A percentile compares a stretch with the other conserved stretches of the same genome.
These are phyloP conservation scores for Neopelma chrysocephalum DNA, from an alignment of 2,797 vertebrate species.

Conservation along the genomic window DNA sequence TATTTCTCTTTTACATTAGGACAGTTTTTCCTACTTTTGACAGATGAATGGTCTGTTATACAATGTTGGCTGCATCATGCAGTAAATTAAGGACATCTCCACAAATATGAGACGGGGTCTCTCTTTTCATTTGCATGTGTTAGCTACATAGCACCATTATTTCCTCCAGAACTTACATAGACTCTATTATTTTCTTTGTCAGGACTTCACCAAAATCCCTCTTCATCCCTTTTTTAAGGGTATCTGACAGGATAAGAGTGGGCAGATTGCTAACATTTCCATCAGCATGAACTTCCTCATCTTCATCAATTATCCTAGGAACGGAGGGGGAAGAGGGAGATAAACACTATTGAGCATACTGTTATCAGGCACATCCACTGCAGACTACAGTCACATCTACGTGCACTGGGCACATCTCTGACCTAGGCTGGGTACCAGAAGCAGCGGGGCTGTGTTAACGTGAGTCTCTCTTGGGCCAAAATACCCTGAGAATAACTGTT, in stretches of 20 bases:
- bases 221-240: slow-evolving; percentile 80
- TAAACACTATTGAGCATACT: slow-evolving; percentile 55
- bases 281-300: slow-evolving; percentile 76
- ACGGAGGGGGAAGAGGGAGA: slow-evolving; percentile 63
- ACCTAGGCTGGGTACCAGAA: slow-evolving; percentile 40
- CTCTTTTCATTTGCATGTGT: slow-evolving; percentile 14
- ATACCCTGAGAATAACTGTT: background rate
- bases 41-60: background rate
- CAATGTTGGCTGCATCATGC: background rate
- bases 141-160: slow-evolving; percentile 33
- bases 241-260: slow-evolving; percentile 80
- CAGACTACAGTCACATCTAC: background rate
- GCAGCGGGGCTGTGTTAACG: background rate
- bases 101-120: background rate
- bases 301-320: slow-evolving; percentile 79
- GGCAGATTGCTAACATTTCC: slow-evolving; percentile 73
- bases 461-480: background rate
- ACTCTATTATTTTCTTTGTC: slow-evolving; percentile 83
- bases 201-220: slow-evolving; percentile 79
- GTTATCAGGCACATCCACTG: slow-evolving; percentile 41
- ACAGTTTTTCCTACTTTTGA: background rate
- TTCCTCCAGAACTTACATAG: slow-evolving; percentile 77
- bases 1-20: background rate
- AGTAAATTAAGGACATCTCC: slow-evolving; percentile 10
- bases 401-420: background rate